Conservation (phyloP, 1,140 invertebrate genomes). For the Aphidius gifuensis region DNA sequence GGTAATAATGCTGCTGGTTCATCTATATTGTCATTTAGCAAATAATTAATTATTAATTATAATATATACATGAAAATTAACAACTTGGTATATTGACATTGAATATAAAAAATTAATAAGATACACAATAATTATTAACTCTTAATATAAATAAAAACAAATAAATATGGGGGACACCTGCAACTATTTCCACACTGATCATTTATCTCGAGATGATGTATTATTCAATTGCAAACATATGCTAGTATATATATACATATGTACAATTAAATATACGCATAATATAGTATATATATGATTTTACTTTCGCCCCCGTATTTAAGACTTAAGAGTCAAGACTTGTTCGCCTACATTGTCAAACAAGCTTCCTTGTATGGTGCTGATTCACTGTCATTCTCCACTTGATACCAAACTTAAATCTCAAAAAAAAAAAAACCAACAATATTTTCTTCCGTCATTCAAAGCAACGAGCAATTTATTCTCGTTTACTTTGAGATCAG, state of each 20-base stretch:
- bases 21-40: constrained; percentile 46
- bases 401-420: constrained; percentile 11
- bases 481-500: constrained; percentile 15
- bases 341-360: constrained; percentile 3
- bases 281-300: too few relatives aligned
- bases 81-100: neutral
- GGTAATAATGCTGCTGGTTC: constrained; percentile 49
- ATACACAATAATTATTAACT: neutral
- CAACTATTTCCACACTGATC: neutral
- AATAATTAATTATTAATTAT: constrained; percentile 21
- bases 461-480: constrained; percentile 1
- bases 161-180: neutral
- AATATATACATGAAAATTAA: neutral
- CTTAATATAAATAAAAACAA: constrained; percentile 1
- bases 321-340: neutral
- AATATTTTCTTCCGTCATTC: constrained; percentile 5
- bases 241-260: too few relatives aligned
- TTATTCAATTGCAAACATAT: too few relatives aligned
- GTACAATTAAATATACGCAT: too few relatives aligned
- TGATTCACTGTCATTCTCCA: constrained; percentile 12
- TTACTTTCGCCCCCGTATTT: constrained; percentile 9
- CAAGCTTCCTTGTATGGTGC: constrained; percentile 22
- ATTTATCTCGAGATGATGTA: neutral
- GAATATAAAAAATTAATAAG: neutral
- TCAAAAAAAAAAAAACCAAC: neutral